A percentile compares a stretch with the other conserved stretches of the same genome.
Evolutionary conservation across 2,888 invertebrate genomes (phyloP).

Genomic region (Polydrusus cervinus): DNA sequence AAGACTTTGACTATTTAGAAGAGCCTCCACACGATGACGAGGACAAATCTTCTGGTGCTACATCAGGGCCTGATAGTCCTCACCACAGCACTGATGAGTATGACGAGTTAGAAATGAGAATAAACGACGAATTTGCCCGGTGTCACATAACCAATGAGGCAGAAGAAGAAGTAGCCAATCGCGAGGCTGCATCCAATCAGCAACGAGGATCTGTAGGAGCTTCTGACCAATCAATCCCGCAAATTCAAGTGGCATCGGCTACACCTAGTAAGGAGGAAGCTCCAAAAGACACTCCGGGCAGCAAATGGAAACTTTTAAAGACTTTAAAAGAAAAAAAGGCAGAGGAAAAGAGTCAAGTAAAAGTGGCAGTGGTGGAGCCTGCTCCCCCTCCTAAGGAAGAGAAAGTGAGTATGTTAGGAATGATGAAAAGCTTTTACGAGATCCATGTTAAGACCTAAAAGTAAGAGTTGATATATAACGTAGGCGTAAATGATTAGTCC

Average conservation of each 20-base stretch:
- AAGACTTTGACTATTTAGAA: conserved; percentile 56
- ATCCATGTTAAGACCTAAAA: conserved; percentile 77
- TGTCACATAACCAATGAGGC: conserved; percentile 67
- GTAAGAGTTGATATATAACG: conserved; percentile 44
- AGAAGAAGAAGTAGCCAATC: conserved; percentile 57
- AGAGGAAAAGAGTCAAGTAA: conserved; percentile 84
- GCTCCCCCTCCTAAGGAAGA: conserved; percentile 72
- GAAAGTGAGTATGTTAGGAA: conserved; percentile 81
- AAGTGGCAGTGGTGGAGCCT: conserved; percentile 71
- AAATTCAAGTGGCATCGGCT: conserved; percentile 71
- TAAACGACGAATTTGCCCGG: conserved; percentile 69
- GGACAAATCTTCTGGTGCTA: conserved; percentile 86
- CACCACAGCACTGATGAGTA: conserved; percentile 83
- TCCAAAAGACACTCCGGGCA: conserved; percentile 74
- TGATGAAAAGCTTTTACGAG: conserved; percentile 81
- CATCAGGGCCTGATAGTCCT: conserved; percentile 92
- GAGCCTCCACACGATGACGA: conserved; percentile 70
- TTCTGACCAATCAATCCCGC: conserved; percentile 69
- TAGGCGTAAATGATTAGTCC: neutral
- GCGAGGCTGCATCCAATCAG: conserved; percentile 60
- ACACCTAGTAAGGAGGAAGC: conserved; percentile 64
- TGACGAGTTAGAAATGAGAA: conserved; percentile 78
- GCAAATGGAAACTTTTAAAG: conserved; percentile 93
- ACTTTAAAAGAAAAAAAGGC: conserved; percentile 92
- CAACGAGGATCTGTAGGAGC: conserved; percentile 52